Evolutionary conservation across 2,113 vertebrate species (phyloP).

Genomic region (Serilophus lunatus): DNA sequence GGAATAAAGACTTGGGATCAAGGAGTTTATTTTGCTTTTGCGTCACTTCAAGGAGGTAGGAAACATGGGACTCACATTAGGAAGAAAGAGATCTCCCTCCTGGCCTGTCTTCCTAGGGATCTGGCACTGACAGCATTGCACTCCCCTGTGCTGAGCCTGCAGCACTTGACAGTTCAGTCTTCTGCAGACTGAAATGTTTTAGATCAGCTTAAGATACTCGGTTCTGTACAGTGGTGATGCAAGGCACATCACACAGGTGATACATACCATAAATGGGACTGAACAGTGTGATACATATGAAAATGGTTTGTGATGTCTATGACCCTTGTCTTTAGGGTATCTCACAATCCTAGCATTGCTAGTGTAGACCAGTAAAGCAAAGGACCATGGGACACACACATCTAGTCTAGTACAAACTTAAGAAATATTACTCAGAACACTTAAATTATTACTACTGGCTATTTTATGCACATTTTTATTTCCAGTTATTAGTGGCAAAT

Average conservation of each 20-base stretch:
- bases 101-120: not conserved
- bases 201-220: not conserved
- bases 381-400: not conserved
- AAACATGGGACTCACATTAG: not conserved
- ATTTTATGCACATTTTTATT: not conserved
- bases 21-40: not conserved
- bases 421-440: not conserved
- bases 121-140: not conserved
- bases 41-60: not conserved
- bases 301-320: not conserved
- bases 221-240: not conserved
- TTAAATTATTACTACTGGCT: not conserved
- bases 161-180: not conserved
- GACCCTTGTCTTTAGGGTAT: not conserved
- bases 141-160: not conserved
- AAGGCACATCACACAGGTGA: not conserved
- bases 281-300: rapidly evolving
- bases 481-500: not conserved
- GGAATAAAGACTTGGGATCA: not conserved
- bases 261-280: no score
- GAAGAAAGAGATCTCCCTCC: not conserved
- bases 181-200: not conserved
- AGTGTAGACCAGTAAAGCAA: not conserved
- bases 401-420: not conserved
- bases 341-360: not conserved